phyloP scores from a whole-genome alignment of 2,797 vertebrate species.

The Sebastes itinus region DNA sequence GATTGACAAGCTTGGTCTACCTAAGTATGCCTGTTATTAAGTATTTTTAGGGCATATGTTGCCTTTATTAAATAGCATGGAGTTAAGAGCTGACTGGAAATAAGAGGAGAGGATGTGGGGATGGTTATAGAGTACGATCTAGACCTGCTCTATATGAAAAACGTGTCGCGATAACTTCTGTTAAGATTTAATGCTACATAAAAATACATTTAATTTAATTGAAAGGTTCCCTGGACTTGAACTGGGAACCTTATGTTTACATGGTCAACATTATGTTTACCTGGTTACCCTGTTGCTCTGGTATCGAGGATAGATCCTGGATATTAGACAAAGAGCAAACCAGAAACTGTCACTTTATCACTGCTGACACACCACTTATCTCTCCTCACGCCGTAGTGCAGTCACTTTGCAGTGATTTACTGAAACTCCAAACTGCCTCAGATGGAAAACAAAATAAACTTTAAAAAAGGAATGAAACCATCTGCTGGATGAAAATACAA shows the following conservation, averaged over 20 bases:
- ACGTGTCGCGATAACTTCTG: too few relatives aligned
- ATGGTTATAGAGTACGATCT: too few relatives aligned
- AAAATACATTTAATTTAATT: too few relatives aligned
- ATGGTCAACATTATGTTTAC: too few relatives aligned
- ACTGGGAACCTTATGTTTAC: too few relatives aligned
- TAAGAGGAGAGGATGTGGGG: too few relatives aligned
- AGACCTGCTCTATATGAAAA: too few relatives aligned
- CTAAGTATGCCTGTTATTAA: background rate
- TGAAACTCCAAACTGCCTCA: background rate
- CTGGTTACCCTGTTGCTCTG: background rate
- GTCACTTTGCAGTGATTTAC: constrained; percentile 16
- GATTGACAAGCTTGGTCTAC: background rate
- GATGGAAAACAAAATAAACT: background rate
- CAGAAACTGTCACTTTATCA: constrained; percentile 2
- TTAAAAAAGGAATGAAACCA: background rate
- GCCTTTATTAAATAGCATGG: background rate
- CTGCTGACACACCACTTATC: constrained; percentile 16
- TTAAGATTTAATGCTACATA: too few relatives aligned
- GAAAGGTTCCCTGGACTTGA: background rate
- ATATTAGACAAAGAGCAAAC: constrained; percentile 2
- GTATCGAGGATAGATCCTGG: background rate
- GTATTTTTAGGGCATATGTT: background rate
- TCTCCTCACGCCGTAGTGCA: background rate
- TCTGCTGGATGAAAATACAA: background rate
- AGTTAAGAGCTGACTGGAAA: too few relatives aligned